Base-by-base conservation (phyloP, 2,888 invertebrate genomes). In the Dorcus hopei region DNA sequence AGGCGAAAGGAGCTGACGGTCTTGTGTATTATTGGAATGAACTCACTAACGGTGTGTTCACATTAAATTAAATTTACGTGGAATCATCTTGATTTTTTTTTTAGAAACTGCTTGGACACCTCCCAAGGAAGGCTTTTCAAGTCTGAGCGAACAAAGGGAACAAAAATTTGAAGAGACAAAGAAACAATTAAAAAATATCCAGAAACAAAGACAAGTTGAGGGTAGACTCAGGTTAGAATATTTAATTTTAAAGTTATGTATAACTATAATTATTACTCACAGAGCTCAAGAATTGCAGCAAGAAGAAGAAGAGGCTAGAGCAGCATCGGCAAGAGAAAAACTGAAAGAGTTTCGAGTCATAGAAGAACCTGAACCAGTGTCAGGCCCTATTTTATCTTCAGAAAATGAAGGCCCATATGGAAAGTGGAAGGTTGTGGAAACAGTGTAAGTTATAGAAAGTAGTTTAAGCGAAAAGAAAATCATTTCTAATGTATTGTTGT, bases 21-120 rank as follows among this genome's bases (percentile, higher is more conserved):
- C 82, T 87, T 67, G 84, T 86, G 1, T 95, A 95, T 74, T 96
- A 89, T 71, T 95, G 93, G 93, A 91, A 95, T 76, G 86, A 85
- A 1, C 83, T 87, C 64, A 93, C 92, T 39, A 90, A 90, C 80
- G 91, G 91, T 90, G 77, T 62, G 68, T 9, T 9, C 14, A 9
- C 11, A 26, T n/a, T 49, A 47, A 33, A 47, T 7, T 23, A 11
- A 45, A 40, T 16, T 11, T 14, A 9, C 14, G 3, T 47, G 2
- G 11, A 48, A 4, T 48, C 39, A 48, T 19, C 1, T 7, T 9
- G 4, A 14, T 8, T 42, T 42, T 61, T 33, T 57, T 80, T 80
- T 51, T 71, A 90, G 93, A 90, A 79, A 87, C 91, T 0, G 82
- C 85, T 2, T 93, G 91, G 91, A 86, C 88, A 62, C 78, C 85